phyloP scores from a whole-genome alignment of 1,140 invertebrate genomes.

The Brachionus paranguensis region DNA sequence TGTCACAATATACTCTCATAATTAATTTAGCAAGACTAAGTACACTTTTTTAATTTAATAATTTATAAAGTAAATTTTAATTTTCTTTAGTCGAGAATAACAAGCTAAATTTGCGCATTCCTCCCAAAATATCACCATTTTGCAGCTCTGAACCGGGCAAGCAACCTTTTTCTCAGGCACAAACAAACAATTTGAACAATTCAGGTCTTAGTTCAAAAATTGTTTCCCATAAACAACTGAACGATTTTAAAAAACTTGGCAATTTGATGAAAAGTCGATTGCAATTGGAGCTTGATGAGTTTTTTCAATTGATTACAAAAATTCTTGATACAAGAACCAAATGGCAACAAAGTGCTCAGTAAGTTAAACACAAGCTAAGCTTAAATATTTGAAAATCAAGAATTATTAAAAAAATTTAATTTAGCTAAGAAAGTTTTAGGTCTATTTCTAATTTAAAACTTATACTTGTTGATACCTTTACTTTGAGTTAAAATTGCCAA shows the following conservation, averaged over 20 bases:
- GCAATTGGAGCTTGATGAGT: not conserved
- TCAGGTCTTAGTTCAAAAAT: not conserved
- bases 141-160: not conserved
- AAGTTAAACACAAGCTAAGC: not conserved
- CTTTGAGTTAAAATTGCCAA: too few species aligned
- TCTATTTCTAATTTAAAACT: too few species aligned
- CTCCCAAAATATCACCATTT: not conserved
- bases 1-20: constrained; percentile 17
- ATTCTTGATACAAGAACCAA: not conserved
- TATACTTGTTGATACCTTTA: too few species aligned
- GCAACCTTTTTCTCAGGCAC: not conserved
- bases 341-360: constrained; percentile 12
- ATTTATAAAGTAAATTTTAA: not conserved
- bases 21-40: not conserved
- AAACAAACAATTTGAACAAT: not conserved
- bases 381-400: not conserved
- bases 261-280: not conserved
- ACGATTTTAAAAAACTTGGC: not conserved
- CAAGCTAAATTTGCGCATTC: not conserved
- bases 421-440: too few species aligned
- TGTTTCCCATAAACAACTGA: not conserved
- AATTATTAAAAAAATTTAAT: too few species aligned
- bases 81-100: not conserved
- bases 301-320: not conserved
- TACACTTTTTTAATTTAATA: not conserved